Conservation (phyloP, 1,140 invertebrate species). For the Lasioglossum albipes region DNA sequence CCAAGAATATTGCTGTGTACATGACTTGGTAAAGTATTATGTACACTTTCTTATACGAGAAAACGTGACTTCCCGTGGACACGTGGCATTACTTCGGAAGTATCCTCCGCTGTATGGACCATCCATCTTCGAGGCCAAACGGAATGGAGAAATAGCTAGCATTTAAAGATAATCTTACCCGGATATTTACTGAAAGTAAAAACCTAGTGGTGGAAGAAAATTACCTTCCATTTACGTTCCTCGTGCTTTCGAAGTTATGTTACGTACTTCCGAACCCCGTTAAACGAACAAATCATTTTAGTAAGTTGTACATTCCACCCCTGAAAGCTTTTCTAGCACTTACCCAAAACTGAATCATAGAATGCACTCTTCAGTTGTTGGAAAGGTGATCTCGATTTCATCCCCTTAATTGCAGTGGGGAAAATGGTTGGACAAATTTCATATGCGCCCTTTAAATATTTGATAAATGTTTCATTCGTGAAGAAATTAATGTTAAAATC, state of each 20-base stretch:
- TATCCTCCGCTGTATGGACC: constrained; percentile 39
- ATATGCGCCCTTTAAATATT: too few species aligned
- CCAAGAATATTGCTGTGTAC: constrained; percentile 11
- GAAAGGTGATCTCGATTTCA: too few species aligned
- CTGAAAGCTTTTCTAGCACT: too few species aligned
- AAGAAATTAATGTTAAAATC: too few species aligned
- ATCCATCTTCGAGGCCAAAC: constrained; percentile 53
- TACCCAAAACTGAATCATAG: too few species aligned
- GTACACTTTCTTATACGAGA: constrained; percentile 33
- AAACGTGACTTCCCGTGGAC: constrained; percentile 57
- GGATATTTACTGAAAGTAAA: constrained; percentile 10
- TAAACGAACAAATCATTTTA: not conserved
- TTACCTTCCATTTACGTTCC: not conserved
- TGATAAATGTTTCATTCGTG: too few species aligned
- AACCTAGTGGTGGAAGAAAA: constrained; percentile 1
- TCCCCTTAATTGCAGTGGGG: too few species aligned
- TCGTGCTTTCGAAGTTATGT: not conserved
- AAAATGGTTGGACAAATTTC: too few species aligned
- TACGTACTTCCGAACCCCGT: not conserved
- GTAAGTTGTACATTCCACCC: not conserved
- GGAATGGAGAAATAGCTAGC: constrained; percentile 24
- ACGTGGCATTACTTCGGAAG: constrained; percentile 53
- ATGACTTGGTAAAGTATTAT: constrained; percentile 46
- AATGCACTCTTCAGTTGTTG: too few species aligned
- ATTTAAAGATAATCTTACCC: constrained; percentile 35